Evolutionary conservation across 2,113 vertebrate species (phyloP).

Genomic region (Tricholaema leucomelas): DNA sequence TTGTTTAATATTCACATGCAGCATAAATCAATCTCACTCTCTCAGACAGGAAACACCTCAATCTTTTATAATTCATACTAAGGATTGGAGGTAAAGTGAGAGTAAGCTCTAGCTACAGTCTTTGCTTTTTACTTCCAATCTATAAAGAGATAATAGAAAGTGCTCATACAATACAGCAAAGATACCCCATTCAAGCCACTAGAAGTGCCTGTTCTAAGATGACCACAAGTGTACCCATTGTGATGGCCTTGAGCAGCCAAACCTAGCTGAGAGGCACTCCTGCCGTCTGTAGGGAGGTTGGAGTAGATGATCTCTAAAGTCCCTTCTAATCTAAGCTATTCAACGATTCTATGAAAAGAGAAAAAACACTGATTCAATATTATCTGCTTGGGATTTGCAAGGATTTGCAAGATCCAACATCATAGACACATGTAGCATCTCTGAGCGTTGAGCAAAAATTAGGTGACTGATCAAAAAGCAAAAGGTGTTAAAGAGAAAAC

Average conservation of each 20-base stretch:
- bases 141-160: not conserved
- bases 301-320: no score
- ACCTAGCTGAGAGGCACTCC: no score
- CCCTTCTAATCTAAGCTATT: no score
- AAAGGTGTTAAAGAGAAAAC: not conserved
- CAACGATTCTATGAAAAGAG: not conserved
- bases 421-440: not conserved
- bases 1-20: not conserved
- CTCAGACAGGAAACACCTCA: not conserved
- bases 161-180: not conserved
- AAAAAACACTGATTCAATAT: not conserved
- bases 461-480: not conserved
- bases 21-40: not conserved
- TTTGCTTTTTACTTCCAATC: not conserved
- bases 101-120: not conserved
- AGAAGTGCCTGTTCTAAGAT: not conserved
- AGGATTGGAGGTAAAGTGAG: not conserved
- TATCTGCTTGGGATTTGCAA: not conserved
- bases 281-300: no score
- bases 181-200: not conserved
- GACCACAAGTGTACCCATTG: not conserved
- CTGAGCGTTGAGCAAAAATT: not conserved
- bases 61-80: not conserved
- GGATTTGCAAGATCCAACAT: not conserved
- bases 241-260: no score